Evolutionary conservation across 2,797 vertebrate species (phyloP).

Genomic region (Eulemur rubriventer): DNA sequence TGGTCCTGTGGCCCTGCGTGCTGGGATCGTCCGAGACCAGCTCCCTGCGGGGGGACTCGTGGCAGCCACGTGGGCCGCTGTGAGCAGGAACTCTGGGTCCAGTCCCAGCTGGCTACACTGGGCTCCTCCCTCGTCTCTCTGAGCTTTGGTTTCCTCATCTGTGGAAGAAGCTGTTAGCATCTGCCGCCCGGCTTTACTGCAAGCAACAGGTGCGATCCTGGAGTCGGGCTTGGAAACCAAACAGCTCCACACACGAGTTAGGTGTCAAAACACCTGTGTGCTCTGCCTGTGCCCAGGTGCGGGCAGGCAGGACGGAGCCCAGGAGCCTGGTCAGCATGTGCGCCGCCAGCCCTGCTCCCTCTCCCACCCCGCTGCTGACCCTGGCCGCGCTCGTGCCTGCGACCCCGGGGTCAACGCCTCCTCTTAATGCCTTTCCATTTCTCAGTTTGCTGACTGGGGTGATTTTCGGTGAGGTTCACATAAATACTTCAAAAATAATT

Average conservation of each 20-base stretch:
- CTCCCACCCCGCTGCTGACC: slow-evolving; percentile 19
- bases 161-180: not conserved
- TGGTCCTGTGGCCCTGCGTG: fast-evolving
- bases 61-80: no score
- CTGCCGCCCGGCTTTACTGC: fast-evolving
- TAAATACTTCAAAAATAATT: slow-evolving; percentile 81
- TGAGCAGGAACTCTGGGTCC: no score
- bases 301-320: not conserved
- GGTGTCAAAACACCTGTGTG: not conserved
- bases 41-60: not conserved
- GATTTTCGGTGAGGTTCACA: slow-evolving; percentile 73
- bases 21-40: not conserved
- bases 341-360: not conserved
- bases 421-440: slow-evolving; percentile 76
- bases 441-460: slow-evolving; percentile 76
- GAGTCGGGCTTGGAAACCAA: not conserved
- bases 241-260: no score
- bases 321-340: not conserved
- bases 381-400: slow-evolving; percentile 25
- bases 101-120: not conserved
- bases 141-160: not conserved
- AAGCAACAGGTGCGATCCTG: not conserved
- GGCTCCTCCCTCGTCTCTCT: fast-evolving
- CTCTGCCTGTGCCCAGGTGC: not conserved
- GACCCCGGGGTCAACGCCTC: slow-evolving; percentile 60